These are phyloP conservation scores for Rhadinocentrus ornatus DNA, from an alignment of 2,797 vertebrate genomes.

Conservation along the genomic window DNA sequence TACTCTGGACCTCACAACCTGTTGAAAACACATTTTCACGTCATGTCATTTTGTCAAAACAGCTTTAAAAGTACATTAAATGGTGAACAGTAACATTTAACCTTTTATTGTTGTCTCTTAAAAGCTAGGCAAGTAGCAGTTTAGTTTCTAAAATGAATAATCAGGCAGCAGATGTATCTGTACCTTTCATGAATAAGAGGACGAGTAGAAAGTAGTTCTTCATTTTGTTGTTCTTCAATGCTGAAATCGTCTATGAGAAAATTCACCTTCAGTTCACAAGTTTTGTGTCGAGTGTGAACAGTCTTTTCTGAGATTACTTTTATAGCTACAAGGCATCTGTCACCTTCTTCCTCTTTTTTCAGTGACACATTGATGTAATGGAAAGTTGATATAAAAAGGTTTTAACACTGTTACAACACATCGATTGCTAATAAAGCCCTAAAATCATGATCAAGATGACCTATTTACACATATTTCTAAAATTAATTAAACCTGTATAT, in stretches of 20 bases:
- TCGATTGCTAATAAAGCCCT: too few species aligned
- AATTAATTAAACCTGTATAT: too few species aligned
- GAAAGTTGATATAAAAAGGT: too few species aligned
- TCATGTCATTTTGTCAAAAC: not conserved
- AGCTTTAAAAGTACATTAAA: not conserved
- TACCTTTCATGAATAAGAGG: constrained; percentile 42
- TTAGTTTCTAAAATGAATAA: not conserved
- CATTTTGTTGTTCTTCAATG: constrained; percentile 1
- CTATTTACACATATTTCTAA: too few species aligned
- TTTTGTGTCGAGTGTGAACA: too few species aligned
- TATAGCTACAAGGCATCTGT: not conserved
- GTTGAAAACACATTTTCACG: not conserved
- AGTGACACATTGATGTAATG: too few species aligned
- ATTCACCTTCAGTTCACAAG: not conserved
- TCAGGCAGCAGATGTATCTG: not conserved
- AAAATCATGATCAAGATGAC: too few species aligned
- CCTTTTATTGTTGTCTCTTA: not conserved
- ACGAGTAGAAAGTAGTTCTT: constrained; percentile 9
- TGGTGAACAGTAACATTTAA: not conserved
- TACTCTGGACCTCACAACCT: not conserved
- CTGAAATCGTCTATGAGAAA: not conserved
- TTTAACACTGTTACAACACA: too few species aligned
- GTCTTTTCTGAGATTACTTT: not conserved
- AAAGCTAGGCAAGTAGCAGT: not conserved
- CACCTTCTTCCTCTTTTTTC: too few species aligned